Conservation (phyloP, 2,888 invertebrate species). For the Tachina grossa region DNA sequence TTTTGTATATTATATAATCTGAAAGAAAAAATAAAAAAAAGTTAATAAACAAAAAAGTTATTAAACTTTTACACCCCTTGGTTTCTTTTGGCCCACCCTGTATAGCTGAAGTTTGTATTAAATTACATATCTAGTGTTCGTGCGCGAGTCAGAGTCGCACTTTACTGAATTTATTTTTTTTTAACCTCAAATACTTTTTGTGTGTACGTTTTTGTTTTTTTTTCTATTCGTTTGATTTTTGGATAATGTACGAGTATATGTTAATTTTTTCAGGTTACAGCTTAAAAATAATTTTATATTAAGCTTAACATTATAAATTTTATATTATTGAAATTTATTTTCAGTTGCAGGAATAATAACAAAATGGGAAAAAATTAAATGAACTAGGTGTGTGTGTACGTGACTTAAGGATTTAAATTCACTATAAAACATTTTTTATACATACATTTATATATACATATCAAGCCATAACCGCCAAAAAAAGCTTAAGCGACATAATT, state of each 20-base stretch:
- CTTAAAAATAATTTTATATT: conserved; percentile 12
- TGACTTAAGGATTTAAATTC: conserved; percentile 37
- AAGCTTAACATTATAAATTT: no score
- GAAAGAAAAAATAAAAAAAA: no score
- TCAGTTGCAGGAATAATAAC: background rate
- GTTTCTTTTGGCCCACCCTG: no score
- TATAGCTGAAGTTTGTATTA: no score
- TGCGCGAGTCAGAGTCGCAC: no score
- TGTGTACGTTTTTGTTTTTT: background rate
- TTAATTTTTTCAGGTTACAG: background rate
- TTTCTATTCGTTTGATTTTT: background rate
- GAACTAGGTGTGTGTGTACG: background rate
- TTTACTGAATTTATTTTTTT: no score
- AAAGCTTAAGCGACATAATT: no score
- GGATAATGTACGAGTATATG: background rate
- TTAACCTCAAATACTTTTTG: conserved; percentile 19
- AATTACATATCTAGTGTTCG: no score
- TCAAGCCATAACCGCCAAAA: no score
- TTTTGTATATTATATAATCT: no score
- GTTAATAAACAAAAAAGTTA: no score
- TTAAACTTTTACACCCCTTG: no score
- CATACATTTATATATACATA: background rate
- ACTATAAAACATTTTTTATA: conserved; percentile 14
- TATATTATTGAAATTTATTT: conserved; percentile 31
- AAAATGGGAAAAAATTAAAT: background rate